Evolutionary conservation across 2,113 vertebrate species (phyloP), one percentile per base, ranked within the genome.

Genomic region (Canis aureus): DNA sequence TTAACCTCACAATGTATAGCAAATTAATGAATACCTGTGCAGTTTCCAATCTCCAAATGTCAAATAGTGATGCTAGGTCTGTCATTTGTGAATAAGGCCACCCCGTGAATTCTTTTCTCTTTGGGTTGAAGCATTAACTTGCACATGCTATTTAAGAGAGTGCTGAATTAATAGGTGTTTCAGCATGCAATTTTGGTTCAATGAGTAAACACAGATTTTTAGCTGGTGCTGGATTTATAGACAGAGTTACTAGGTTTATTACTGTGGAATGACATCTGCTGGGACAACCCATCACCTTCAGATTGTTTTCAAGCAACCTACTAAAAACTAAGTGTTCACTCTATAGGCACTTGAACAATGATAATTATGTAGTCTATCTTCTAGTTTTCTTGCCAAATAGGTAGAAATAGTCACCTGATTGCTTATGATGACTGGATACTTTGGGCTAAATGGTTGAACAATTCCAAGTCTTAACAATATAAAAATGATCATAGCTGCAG

Each of bases 171-270:
- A 62, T 83, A 79, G 67, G 15, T 59, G 19, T 51, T 95, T 55
- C n/a, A 80, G n/a, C 69, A 19, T 85, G 11, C 11, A 95, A 51
- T 71, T 93, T 43, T 55, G 22, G 69, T 91, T 84, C 49, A 62
- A n/a, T 85, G 78, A 89, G 49, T 62, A 32, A 11, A 67, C 38
- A 69, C 25, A 82, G 8, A 64, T 88, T 91, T 91, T 95, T 10
- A 16, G 27, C 51, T 38, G 64, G 55, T 66, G 32, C 11, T 53
- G 16, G 51, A 49, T 96, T 95, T 97, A 95, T 86, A 89, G 93
- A 88, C 49, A 71, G 91, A 95, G 94, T 97, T 62, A 69, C 80
- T 64, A 32, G n/a, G 11, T 11, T 76, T 64, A 16, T 73, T 73
- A 79, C 20, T 27, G 19, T 0, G 0, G 62, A 76, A 67, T 29